Conservation (phyloP, 1,140 invertebrate species). For the Diorhabda carinulata region DNA sequence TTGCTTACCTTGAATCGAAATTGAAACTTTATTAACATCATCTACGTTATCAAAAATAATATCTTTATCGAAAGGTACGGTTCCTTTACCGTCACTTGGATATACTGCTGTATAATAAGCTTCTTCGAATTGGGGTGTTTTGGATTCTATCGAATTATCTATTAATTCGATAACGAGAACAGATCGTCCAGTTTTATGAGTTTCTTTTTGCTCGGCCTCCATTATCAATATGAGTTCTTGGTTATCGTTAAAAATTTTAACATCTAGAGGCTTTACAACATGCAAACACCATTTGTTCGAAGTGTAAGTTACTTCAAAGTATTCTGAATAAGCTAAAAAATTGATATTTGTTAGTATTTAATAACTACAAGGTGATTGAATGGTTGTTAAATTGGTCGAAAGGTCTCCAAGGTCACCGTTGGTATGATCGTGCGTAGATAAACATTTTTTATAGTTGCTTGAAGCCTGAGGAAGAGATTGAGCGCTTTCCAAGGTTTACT, state of each 20-base stretch:
- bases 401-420: no score
- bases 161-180: neutral
- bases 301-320: conserved; percentile 10
- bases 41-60: neutral
- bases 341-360: neutral
- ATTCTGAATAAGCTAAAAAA: conserved; percentile 10
- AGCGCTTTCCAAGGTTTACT: no score
- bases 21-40: neutral
- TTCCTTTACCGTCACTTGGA: neutral
- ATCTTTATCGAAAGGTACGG: neutral
- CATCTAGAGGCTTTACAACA: conserved; percentile 9
- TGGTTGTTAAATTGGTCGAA: no score
- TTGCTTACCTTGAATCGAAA: conserved; percentile 2
- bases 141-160: neutral
- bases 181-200: neutral
- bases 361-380: no score
- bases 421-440: no score
- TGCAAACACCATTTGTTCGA: conserved; percentile 2
- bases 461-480: no score
- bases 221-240: conserved; percentile 7
- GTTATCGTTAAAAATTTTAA: neutral
- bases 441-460: no score
- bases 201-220: neutral
- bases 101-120: conserved; percentile 11
- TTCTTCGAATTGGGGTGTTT: conserved; percentile 6